These are phyloP conservation scores for Anarhynchus alexandrinus DNA, from an alignment of 2,113 vertebrate species.

Conservation along the genomic window DNA sequence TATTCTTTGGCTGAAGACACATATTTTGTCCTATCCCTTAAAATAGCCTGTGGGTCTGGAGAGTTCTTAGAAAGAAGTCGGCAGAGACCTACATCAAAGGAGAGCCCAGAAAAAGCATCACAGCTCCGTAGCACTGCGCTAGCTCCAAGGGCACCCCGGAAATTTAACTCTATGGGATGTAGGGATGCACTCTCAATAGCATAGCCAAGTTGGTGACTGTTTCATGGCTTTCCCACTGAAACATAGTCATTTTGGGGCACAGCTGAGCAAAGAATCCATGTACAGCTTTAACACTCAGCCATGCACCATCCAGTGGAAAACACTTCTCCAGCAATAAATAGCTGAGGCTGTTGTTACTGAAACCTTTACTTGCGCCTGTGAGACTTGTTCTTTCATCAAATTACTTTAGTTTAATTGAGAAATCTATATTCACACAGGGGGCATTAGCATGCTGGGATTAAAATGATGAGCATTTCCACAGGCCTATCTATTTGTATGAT, in stretches of 20 bases:
- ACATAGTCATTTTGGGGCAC: not conserved
- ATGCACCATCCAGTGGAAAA: not conserved
- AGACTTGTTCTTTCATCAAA: slow-evolving; percentile 63
- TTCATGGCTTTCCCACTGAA: not conserved
- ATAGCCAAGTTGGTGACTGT: not conserved
- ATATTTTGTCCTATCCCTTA: not conserved
- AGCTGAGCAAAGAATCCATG: not conserved
- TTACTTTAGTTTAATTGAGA: slow-evolving; percentile 71
- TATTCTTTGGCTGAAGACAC: not conserved
- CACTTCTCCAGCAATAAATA: not conserved
- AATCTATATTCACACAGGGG: slow-evolving; percentile 60
- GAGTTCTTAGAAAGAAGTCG: not conserved
- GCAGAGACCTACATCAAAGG: not conserved
- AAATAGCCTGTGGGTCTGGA: not conserved
- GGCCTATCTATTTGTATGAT: slow-evolving; percentile 12
- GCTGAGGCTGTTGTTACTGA: slow-evolving; percentile 7
- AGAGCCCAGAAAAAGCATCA: not conserved
- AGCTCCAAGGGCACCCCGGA: not conserved
- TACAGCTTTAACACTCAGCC: not conserved
- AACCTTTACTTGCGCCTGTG: not conserved
- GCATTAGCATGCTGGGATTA: slow-evolving; percentile 45
- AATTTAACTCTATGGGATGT: not conserved
- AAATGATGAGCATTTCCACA: slow-evolving; percentile 54
- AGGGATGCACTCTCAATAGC: not conserved
- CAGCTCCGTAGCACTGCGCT: not conserved